Base-by-base conservation (phyloP, 2,888 invertebrate species). In the Apomyelois bistriatella region DNA sequence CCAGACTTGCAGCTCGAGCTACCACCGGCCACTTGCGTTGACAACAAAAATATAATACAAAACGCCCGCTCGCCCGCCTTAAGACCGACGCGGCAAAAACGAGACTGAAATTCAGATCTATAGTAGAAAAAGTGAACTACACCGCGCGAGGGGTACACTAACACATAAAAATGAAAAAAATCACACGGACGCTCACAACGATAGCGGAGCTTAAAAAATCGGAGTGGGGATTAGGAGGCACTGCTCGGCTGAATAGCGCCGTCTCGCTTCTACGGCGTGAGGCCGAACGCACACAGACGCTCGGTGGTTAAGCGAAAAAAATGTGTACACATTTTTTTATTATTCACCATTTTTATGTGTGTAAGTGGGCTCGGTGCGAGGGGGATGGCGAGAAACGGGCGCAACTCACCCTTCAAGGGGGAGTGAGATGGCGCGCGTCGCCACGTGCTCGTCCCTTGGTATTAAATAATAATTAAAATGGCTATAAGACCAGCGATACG, bases 41-140 rank as follows among this genome's bases (percentile, higher is more conserved):
- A 68, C 67, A 69, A 82, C 81, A 83, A 82, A 79, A 84, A 83
- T 86, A 82, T 85, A 80, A 78, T 82, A 85, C 72, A 85, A 85
- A 85, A 83, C 76, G 74, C 79, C 74, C 83, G 83, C 72, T 83
- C 84, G 82, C 79, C 84, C 89, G 88, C 87, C 89, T 89, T 84
- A 83, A 89, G 87, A 87, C 82, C 81, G 78, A 85, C 90, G 88
- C 90, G 90, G 90, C 90, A 90, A 90, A 90, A 90, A 89, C 90
- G 82, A 89, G 88, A 91, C 91, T 90, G 90, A 90, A 89, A 79
- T 88, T 89, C 89, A 88, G 89, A 90, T 90, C 90, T 90, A 90
- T 90, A 90, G 90, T 91, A 91, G 90, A 91, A 91, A 91, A 91
- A 91, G 90, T 86, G 85, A 89, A 90, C 90, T 88, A 89, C 89